These are phyloP conservation scores for Aurelia sp. DNA, from an alignment of 30 jellyfish, hydroid and myxozoan species.

Conservation along the genomic window DNA sequence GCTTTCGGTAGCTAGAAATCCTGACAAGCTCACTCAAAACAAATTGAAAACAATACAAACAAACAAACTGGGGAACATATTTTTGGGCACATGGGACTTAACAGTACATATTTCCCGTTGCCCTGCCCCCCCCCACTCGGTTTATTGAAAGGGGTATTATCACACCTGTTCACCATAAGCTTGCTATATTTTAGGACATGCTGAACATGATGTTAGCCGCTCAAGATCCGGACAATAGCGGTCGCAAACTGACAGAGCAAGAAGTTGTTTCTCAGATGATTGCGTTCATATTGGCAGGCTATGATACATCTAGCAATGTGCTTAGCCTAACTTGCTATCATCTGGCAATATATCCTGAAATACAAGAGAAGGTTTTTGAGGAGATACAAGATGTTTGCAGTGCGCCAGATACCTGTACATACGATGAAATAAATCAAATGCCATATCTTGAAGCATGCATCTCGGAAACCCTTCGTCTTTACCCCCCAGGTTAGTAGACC, in stretches of 20 bases:
- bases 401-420: conserved; percentile 41
- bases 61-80: too few species aligned
- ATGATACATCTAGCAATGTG: conserved; percentile 69
- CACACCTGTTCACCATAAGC: too few species aligned
- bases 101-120: too few species aligned
- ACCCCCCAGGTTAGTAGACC: conserved; percentile 53
- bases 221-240: conserved; percentile 54
- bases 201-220: conserved; percentile 55
- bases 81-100: too few species aligned
- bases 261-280: conserved; percentile 66
- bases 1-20: too few species aligned
- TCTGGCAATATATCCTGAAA: conserved; percentile 66
- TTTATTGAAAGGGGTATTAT: too few species aligned
- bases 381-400: conserved; percentile 55
- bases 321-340: conserved; percentile 57
- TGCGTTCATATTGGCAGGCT: conserved; percentile 72
- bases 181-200: conserved; percentile 36
- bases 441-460: conserved; percentile 68
- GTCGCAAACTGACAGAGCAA: conserved; percentile 53
- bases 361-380: conserved; percentile 72
- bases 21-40: too few species aligned
- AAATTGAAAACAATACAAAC: too few species aligned
- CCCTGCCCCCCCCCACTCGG: too few species aligned
- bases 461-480: conserved; percentile 62
- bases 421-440: conserved; percentile 55